These are phyloP conservation scores for Pedionomus torquatus DNA, from an alignment of 2,113 vertebrate species.

Conservation along the genomic window DNA sequence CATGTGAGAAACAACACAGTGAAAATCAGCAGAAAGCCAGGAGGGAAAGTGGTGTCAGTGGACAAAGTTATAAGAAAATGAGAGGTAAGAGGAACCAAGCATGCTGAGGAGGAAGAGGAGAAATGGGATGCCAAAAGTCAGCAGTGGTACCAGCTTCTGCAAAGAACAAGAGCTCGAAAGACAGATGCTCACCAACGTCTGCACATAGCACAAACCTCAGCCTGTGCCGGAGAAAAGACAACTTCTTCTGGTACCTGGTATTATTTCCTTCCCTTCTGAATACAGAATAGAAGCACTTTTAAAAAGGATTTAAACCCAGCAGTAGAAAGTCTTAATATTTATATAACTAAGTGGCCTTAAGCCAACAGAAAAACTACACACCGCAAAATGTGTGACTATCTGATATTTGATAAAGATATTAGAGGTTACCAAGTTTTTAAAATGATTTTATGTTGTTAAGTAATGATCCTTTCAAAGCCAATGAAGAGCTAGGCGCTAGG, in stretches of 20 bases:
- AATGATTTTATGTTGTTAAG: background rate
- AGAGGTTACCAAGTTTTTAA: slow-evolving; percentile 9
- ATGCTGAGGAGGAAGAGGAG: background rate
- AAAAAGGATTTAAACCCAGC: slow-evolving; percentile 28
- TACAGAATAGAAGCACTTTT: slow-evolving; percentile 1
- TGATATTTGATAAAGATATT: slow-evolving; percentile 44
- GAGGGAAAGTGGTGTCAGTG: background rate
- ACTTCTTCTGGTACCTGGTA: slow-evolving; percentile 13
- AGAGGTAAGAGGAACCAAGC: background rate
- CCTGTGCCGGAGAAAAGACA: background rate
- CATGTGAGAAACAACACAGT: background rate
- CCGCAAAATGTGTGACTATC: background rate
- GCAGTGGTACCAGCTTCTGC: background rate
- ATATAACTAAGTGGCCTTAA: slow-evolving; percentile 38
- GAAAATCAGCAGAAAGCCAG: background rate
- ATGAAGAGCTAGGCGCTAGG: background rate
- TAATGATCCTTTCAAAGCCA: slow-evolving; percentile 38
- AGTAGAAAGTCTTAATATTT: slow-evolving; percentile 34
- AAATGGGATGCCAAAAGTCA: background rate
- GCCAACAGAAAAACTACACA: slow-evolving; percentile 8
- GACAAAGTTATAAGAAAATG: background rate
- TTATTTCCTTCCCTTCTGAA: background rate
- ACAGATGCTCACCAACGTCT: background rate
- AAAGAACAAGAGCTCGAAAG: background rate
- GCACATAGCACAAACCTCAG: background rate